Evolutionary conservation across 2,113 vertebrate genomes (phyloP).

Genomic region (Cololabis saira): DNA sequence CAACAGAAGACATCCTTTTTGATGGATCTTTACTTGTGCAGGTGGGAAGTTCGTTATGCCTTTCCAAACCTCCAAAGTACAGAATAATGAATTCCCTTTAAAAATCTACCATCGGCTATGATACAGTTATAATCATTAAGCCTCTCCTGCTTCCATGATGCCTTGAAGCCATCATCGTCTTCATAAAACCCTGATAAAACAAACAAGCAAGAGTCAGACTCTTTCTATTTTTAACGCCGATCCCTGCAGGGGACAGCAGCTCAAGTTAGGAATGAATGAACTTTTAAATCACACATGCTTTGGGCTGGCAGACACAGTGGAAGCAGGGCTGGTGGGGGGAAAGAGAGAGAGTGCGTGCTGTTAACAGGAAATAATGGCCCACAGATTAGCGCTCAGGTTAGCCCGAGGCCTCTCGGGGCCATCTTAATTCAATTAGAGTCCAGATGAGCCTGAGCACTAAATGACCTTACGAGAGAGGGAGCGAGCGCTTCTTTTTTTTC

Average conservation of each 20-base stretch:
- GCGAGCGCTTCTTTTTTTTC: constrained; percentile 37
- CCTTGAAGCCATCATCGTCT: constrained; percentile 62
- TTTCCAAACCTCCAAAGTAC: neutral
- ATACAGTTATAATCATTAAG: constrained; percentile 45
- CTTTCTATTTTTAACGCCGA: constrained; percentile 66
- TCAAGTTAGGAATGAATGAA: constrained; percentile 67
- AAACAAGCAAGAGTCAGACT: constrained; percentile 59
- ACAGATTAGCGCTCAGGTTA: constrained; percentile 83
- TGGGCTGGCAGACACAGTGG: constrained; percentile 65
- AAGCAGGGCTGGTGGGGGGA: constrained; percentile 38
- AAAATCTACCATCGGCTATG: constrained; percentile 19
- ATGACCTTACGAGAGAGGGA: constrained; percentile 79
- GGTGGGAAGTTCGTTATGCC: constrained; percentile 1
- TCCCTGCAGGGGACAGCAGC: constrained; percentile 62
- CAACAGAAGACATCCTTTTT: neutral
- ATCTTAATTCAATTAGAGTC: constrained; percentile 86
- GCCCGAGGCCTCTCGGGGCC: constrained; percentile 77
- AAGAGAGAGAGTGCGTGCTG: constrained; percentile 64
- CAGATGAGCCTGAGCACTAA: constrained; percentile 82
- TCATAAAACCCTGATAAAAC: constrained; percentile 59
- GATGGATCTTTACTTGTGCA: neutral
- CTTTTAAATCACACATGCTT: constrained; percentile 75
- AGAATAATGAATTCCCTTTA: constrained; percentile 6
- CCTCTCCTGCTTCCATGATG: constrained; percentile 29
- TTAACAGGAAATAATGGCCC: constrained; percentile 84